These are phyloP conservation scores for Pseudanteris insignis DNA, from an alignment of 2,888 invertebrate genomes.

Conservation along the genomic window DNA sequence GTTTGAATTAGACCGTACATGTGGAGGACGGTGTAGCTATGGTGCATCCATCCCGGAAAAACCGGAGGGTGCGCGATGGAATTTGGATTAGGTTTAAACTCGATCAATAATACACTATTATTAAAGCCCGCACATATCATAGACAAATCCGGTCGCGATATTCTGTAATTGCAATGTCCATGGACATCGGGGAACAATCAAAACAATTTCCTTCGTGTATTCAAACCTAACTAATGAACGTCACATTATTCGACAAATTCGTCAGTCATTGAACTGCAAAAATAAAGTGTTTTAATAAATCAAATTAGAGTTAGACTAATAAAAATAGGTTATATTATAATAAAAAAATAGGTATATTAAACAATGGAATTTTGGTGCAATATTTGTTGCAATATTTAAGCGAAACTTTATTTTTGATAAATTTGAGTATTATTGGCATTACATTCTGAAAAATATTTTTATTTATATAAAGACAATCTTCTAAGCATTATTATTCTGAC, in stretches of 20 bases:
- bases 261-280: background rate
- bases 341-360: background rate
- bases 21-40: slow-evolving; percentile 20
- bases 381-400: too few species aligned
- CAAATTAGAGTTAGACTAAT: too few species aligned
- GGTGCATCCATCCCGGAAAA: slow-evolving; percentile 21
- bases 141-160: slow-evolving; percentile 27
- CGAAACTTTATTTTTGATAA: too few species aligned
- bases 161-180: slow-evolving; percentile 27
- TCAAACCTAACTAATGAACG: background rate
- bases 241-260: slow-evolving; percentile 5
- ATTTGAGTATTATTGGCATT: too few species aligned
- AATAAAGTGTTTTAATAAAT: background rate
- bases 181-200: slow-evolving; percentile 21
- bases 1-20: slow-evolving; percentile 12
- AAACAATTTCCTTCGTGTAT: slow-evolving; percentile 14
- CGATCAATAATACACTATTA: slow-evolving; percentile 43
- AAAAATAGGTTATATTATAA: too few species aligned
- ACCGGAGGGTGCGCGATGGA: slow-evolving; percentile 19
- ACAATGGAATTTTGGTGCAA: too few species aligned
- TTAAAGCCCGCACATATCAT: slow-evolving; percentile 31
- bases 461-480: too few species aligned
- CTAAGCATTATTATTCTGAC: too few species aligned
- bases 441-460: too few species aligned
- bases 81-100: slow-evolving; percentile 38